A percentile compares a stretch with the other conserved stretches of the same genome.
Evolutionary conservation across 2,797 vertebrate species (phyloP).

Genomic region (Sebastes miniatus): DNA sequence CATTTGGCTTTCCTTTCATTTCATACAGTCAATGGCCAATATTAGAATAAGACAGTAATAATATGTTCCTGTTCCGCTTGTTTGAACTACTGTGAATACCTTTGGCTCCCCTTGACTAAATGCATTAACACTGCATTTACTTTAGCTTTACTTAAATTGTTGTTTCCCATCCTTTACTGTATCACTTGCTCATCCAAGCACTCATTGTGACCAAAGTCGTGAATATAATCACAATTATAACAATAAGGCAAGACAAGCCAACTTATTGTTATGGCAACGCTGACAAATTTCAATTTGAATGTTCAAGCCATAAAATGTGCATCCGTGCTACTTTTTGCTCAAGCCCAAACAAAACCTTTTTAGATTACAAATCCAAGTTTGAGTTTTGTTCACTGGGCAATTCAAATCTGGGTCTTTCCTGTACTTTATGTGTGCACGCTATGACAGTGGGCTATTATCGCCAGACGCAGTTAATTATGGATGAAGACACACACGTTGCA

Average conservation of each 20-base stretch:
- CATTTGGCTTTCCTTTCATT: neutral
- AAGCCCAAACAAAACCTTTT: neutral
- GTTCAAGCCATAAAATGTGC: neutral
- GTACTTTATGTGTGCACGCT: neutral
- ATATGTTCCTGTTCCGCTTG: neutral
- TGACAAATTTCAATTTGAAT: neutral
- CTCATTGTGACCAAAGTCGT: neutral
- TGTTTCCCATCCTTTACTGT: neutral
- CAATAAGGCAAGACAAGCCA: neutral
- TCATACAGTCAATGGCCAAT: neutral
- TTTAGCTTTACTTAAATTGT: neutral
- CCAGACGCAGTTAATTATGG: conserved; percentile 1
- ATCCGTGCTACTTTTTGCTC: no score
- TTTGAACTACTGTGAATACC: no score
- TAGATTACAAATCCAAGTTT: neutral
- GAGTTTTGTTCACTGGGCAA: neutral
- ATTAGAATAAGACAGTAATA: neutral
- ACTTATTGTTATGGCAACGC: neutral
- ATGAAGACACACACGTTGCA: neutral
- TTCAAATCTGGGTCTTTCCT: neutral
- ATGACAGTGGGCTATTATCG: neutral
- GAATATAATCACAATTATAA: neutral
- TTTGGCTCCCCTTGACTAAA: neutral
- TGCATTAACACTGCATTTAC: neutral
- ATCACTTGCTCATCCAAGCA: neutral